Evolutionary conservation across 1,140 invertebrate species (phyloP), one percentile per base, ranked within the genome.

Genomic region (Cryptotermes secundus): DNA sequence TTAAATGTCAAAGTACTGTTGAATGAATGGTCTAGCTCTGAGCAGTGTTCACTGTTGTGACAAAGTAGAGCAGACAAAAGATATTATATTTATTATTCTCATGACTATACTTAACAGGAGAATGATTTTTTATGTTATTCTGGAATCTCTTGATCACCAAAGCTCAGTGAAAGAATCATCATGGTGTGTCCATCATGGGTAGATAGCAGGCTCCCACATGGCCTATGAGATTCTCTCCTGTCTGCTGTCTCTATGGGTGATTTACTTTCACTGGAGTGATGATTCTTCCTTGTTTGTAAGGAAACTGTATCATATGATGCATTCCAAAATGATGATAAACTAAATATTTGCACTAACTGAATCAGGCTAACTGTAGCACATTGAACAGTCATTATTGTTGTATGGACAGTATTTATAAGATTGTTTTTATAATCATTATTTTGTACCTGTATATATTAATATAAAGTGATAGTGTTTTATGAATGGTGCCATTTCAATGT

Each of bases 401-500:
- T 31, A 31, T 72, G 59, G 59, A 72, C 59, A 72, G 59, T 72
- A 72, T 72, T 72, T 72, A 72, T 72, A 72, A 72, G 26, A 31
- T 31, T 59, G 53, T 72, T 72, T 72, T 72, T 72, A 31, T 72
- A 31, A 72, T 72, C 9, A 12, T 72, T 72, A 26, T n/a, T 72
- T 72, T 72, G 59, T 72, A 72, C 59, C 59, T 72, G 59, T 72
- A 72, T 72, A 72, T 72, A 72, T n/a, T 72, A 72, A 72, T 49
- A 31, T 72, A 72, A n/a, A 72, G 59, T 72, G 59, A 72, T 72
- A 72, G 4, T 72, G 26, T 72, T 31, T 72, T 72, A 31, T 72
- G 59, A 72, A 72, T 72, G 59, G 59, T 72, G 59, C 59, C 59
- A 72, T 72, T 72, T 72, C 59, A 31, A n/a, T 9, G 59, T 72